Conservation (phyloP, 2,888 invertebrate genomes). For the Microplitis manilae region DNA sequence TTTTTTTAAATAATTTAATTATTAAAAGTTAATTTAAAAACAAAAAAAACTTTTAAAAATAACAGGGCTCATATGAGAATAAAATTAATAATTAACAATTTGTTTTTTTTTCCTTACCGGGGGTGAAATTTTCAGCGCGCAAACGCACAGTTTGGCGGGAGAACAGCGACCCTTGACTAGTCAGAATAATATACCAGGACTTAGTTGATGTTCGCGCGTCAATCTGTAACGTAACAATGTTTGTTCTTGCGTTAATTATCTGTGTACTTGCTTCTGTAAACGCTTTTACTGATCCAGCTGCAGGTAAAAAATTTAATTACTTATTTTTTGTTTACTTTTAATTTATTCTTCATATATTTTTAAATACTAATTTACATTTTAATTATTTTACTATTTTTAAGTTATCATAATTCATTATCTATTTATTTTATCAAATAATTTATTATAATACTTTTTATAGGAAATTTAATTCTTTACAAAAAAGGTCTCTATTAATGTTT, state of each 20-base stretch:
- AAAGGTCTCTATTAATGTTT: no score
- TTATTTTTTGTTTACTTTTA: background rate
- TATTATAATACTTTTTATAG: no score
- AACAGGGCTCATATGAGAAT: no score
- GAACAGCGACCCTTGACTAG: conserved; percentile 40
- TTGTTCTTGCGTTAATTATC: conserved; percentile 63
- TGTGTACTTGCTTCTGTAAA: conserved; percentile 65
- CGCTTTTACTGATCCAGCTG: conserved; percentile 65
- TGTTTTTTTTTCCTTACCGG: background rate
- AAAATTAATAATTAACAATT: background rate
- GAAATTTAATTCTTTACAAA: no score
- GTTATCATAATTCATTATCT: background rate
- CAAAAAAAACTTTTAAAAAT: background rate
- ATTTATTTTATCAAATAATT: no score
- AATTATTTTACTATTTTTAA: background rate
- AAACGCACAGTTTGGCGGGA: conserved; percentile 62
- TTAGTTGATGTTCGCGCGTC: conserved; percentile 69
- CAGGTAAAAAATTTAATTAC: conserved; percentile 60
- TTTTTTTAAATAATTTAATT: background rate
- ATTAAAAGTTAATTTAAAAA: no score
- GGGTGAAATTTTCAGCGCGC: conserved; percentile 43
- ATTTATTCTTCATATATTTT: background rate
- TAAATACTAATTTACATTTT: background rate
- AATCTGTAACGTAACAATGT: conserved; percentile 56
- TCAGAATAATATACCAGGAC: conserved; percentile 47